Evolutionary conservation across 2,888 invertebrate genomes (phyloP).

Genomic region (Listrodromus nycthemerus): DNA sequence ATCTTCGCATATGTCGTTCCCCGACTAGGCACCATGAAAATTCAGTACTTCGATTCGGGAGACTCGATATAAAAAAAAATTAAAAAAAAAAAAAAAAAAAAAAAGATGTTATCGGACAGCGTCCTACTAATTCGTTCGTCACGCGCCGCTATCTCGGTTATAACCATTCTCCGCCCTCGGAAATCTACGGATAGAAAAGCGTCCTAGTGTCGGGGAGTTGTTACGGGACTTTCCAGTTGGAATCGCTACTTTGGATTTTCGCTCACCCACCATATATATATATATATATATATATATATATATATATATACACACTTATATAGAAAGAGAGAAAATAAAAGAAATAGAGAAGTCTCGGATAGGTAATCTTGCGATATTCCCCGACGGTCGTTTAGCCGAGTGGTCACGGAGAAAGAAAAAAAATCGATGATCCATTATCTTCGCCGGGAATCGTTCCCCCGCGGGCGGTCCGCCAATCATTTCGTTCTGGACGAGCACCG

Average conservation of each 20-base stretch:
- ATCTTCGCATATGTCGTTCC: slow-evolving; percentile 54
- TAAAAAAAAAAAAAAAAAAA: neutral
- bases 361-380: slow-evolving; percentile 61
- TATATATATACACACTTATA: neutral
- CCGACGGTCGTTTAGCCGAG: slow-evolving; percentile 67
- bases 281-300: too few species aligned
- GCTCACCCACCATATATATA: neutral
- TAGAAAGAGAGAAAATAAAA: slow-evolving; percentile 1
- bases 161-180: slow-evolving; percentile 43
- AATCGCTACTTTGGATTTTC: slow-evolving; percentile 51
- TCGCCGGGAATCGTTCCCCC: slow-evolving; percentile 68
- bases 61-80: neutral
- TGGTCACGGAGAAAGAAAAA: slow-evolving; percentile 67
- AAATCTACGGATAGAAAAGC: slow-evolving; percentile 50
- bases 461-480: slow-evolving; percentile 73
- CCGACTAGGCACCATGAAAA: slow-evolving; percentile 20
- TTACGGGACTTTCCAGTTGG: slow-evolving; percentile 39
- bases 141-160: slow-evolving; percentile 55
- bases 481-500: slow-evolving; percentile 72
- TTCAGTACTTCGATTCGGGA: neutral
- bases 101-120: slow-evolving; percentile 44
- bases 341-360: slow-evolving; percentile 40
- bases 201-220: neutral
- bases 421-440: slow-evolving; percentile 70
- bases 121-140: slow-evolving; percentile 64